These are phyloP conservation scores for Burhinus oedicnemus DNA, from an alignment of 2,113 vertebrate genomes.

Conservation along the genomic window DNA sequence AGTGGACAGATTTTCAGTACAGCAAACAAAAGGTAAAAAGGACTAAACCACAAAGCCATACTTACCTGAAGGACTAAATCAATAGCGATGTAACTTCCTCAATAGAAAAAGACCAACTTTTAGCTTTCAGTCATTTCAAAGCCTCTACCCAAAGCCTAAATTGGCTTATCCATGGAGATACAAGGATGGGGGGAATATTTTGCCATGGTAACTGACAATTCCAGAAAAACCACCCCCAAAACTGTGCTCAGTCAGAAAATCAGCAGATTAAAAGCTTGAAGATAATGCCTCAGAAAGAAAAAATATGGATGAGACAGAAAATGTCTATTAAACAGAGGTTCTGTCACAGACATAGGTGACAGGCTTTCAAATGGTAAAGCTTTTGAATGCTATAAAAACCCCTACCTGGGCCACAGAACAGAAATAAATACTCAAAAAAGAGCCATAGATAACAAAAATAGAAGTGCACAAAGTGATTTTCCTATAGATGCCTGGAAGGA, in stretches of 20 bases:
- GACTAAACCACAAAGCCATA: not conserved
- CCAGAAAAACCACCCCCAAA: constrained; percentile 17
- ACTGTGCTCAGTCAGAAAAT: constrained; percentile 1
- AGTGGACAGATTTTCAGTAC: not conserved
- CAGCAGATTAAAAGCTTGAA: constrained; percentile 1
- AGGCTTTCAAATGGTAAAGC: not conserved
- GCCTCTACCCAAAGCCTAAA: not conserved
- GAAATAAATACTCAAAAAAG: not conserved
- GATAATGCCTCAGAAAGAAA: not conserved
- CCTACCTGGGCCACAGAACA: not conserved
- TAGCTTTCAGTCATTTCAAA: not conserved
- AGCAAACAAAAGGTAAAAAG: not conserved
- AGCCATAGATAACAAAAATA: not conserved
- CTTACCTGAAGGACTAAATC: constrained; percentile 6
- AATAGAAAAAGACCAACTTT: not conserved
- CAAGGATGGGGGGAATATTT: not conserved
- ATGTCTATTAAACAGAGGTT: not conserved
- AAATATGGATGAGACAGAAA: not conserved
- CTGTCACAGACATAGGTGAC: not conserved
- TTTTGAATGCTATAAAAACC: not conserved
- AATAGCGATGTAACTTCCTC: not conserved
- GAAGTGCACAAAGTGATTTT: not conserved
- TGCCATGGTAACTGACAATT: constrained; percentile 47
- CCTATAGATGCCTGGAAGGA: not conserved
- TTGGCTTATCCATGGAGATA: not conserved